These are phyloP conservation scores for Margarornis squamiger DNA, from an alignment of 2,797 vertebrate species.

Conservation along the genomic window DNA sequence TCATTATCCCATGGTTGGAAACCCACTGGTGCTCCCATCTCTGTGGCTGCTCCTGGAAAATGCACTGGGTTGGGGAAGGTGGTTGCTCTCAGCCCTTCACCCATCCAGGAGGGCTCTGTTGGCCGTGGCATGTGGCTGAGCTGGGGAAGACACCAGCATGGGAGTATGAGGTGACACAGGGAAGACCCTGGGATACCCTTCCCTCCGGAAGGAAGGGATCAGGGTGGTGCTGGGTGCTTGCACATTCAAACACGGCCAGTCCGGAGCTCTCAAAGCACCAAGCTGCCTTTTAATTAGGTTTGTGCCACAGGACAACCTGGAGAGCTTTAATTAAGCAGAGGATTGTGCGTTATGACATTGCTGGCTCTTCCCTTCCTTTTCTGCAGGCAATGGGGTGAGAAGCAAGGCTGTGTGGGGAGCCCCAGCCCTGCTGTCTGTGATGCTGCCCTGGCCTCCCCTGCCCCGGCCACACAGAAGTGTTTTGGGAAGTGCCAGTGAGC, in stretches of 20 bases:
- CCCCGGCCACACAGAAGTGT: accelerated
- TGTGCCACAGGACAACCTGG: neutral
- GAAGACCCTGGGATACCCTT: neutral
- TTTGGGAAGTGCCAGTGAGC: neutral
- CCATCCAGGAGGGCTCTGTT: neutral
- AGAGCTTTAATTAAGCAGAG: conserved; percentile 55
- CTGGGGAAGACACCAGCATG: accelerated
- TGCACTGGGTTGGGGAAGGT: neutral
- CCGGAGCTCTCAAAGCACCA: neutral
- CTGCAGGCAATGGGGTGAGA: neutral
- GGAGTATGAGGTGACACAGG: neutral
- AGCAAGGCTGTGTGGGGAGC: neutral
- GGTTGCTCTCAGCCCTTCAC: accelerated
- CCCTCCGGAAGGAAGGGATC: neutral
- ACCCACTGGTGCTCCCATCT: accelerated
- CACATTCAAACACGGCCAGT: neutral
- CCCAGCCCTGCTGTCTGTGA: neutral
- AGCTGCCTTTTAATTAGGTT: conserved; percentile 60
- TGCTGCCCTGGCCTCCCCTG: neutral
- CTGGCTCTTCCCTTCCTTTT: conserved; percentile 26
- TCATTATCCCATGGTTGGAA: accelerated
- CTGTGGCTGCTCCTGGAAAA: neutral
- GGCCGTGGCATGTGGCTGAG: accelerated
- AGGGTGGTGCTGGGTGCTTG: neutral
- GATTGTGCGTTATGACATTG: neutral